phyloP scores from a whole-genome alignment of 2,888 invertebrate species.

The Saturnia pavonia region DNA sequence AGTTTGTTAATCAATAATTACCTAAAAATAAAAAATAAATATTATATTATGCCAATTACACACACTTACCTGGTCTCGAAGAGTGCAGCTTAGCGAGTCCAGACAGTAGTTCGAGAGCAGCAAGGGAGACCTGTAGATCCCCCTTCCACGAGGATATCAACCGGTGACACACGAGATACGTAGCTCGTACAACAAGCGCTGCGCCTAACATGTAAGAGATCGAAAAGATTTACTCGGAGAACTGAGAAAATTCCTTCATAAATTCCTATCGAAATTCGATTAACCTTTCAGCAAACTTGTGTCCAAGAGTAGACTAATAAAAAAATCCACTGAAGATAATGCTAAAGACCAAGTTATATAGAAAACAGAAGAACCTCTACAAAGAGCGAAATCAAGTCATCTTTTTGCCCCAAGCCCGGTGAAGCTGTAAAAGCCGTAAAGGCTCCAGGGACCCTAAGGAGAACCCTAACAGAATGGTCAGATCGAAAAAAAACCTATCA shows the following conservation, averaged over 20 bases:
- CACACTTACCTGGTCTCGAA: conserved; percentile 89
- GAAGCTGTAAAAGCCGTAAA: too few relatives aligned
- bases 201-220: conserved; percentile 50
- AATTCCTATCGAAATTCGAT: neutral
- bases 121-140: conserved; percentile 95
- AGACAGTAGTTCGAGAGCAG: conserved; percentile 94
- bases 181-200: conserved; percentile 94
- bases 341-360: too few relatives aligned
- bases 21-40: neutral
- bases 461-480: too few relatives aligned
- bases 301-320: neutral
- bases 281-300: neutral
- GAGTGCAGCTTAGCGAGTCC: conserved; percentile 95
- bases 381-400: too few relatives aligned
- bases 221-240: neutral
- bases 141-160: conserved; percentile 98
- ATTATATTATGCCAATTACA: conserved; percentile 4
- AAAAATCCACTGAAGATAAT: too few relatives aligned
- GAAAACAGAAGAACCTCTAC: too few relatives aligned
- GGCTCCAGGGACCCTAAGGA: too few relatives aligned
- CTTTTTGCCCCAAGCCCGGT: too few relatives aligned
- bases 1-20: neutral
- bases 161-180: conserved; percentile 96
- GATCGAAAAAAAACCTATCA: too few relatives aligned
- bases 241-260: neutral